Percentiles rank a stretch among this genome's conserved stretches.
Conservation (phyloP, 2,797 vertebrate genomes). For the Spinus olivaceus region DNA sequence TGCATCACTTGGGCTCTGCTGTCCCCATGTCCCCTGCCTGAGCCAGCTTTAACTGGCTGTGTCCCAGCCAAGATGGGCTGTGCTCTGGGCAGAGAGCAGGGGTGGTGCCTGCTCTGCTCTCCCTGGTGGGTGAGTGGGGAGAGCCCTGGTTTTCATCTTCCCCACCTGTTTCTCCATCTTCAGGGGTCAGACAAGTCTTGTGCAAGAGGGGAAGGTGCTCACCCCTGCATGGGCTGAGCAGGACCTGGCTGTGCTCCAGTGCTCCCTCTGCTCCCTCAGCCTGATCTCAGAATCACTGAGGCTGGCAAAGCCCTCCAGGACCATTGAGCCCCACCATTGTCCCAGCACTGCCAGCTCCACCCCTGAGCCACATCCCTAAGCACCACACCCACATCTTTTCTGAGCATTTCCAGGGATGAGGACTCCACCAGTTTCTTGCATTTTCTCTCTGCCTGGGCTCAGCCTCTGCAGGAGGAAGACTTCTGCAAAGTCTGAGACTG, state of each 20-base stretch:
- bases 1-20: rapidly evolving
- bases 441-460: not conserved
- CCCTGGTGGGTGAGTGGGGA: not conserved
- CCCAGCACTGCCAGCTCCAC: not conserved
- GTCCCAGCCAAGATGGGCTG: not conserved
- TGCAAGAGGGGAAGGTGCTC: not conserved
- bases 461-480: not conserved
- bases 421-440: not conserved
- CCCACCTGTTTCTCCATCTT: not conserved
- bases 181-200: not conserved
- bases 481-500: not conserved
- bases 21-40: not conserved
- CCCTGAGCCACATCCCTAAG: not conserved
- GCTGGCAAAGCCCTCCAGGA: not conserved
- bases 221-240: not conserved
- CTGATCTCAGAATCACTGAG: not conserved
- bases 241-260: not conserved
- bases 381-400: not conserved
- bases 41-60: not conserved
- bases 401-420: not conserved
- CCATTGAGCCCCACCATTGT: not conserved
- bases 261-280: not conserved
- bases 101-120: not conserved
- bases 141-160: not conserved
- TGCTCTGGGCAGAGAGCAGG: not conserved